Percentiles rank a stretch among this genome's conserved stretches.
These are phyloP conservation scores for Siphamia tubifer DNA, from an alignment of 2,113 vertebrate species.

Conservation along the genomic window DNA sequence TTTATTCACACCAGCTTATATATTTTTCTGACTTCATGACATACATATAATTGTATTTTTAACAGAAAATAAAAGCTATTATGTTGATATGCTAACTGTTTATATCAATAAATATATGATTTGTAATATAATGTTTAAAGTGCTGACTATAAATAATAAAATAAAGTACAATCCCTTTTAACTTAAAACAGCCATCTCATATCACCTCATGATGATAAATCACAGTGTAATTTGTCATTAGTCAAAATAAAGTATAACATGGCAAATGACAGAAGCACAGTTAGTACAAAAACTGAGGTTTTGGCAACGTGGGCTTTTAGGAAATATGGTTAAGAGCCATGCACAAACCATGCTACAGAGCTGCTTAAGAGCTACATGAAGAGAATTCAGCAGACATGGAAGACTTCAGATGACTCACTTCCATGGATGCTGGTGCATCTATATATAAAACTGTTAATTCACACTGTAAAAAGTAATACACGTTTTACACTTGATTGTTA, in stretches of 20 bases:
- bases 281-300: constrained; percentile 31
- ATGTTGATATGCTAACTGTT: constrained; percentile 15
- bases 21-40: constrained; percentile 10
- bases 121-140: constrained; percentile 51
- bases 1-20: constrained; percentile 4
- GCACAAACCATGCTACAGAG: constrained; percentile 64
- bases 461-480: constrained; percentile 59
- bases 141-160: constrained; percentile 54
- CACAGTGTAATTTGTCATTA: constrained; percentile 67
- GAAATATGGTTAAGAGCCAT: constrained; percentile 50
- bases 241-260: constrained; percentile 51
- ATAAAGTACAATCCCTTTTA: constrained; percentile 16
- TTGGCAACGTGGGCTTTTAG: constrained; percentile 26
- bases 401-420: constrained; percentile 38
- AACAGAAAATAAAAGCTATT: constrained; percentile 12
- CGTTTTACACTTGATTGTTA: constrained; percentile 52
- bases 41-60: constrained; percentile 20
- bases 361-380: constrained; percentile 30
- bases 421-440: constrained; percentile 24
- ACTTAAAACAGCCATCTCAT: constrained; percentile 27
- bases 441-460: constrained; percentile 53
- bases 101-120: constrained; percentile 24
- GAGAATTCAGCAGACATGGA: constrained; percentile 37
- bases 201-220: constrained; percentile 31
- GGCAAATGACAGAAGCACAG: constrained; percentile 30